phyloP scores from a whole-genome alignment of 2,888 invertebrate genomes.

The Drosophila leonis region DNA sequence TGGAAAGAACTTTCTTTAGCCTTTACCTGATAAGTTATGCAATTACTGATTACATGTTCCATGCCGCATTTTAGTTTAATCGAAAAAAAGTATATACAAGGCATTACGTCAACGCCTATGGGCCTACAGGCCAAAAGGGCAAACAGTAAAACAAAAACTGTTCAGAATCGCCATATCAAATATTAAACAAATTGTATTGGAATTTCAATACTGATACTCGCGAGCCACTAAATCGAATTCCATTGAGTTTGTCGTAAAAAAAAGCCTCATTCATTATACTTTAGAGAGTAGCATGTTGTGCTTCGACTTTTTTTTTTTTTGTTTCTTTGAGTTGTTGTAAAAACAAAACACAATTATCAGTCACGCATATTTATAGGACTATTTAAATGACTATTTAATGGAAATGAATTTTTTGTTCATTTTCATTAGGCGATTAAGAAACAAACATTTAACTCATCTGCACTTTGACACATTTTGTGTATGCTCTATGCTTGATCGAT shows the following conservation, averaged over 20 bases:
- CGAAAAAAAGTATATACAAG: slow-evolving; percentile 7
- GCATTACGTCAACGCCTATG: slow-evolving; percentile 27
- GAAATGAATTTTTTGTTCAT: not conserved
- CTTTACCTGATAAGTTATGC: not conserved
- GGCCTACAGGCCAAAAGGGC: slow-evolving; percentile 23
- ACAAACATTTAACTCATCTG: slow-evolving; percentile 33
- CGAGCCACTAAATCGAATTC: slow-evolving; percentile 26
- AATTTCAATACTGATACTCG: slow-evolving; percentile 22
- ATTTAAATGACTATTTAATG: slow-evolving; percentile 1
- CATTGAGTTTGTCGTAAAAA: slow-evolving; percentile 23
- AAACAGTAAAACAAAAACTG: slow-evolving; percentile 15
- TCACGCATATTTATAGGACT: slow-evolving; percentile 15
- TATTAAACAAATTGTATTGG: slow-evolving; percentile 28
- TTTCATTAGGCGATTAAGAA: slow-evolving; percentile 33
- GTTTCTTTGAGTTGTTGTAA: slow-evolving; percentile 13
- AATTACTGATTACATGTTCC: not conserved
- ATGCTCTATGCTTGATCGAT: slow-evolving; percentile 54
- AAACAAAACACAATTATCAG: slow-evolving; percentile 35
- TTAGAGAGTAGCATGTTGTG: slow-evolving; percentile 21
- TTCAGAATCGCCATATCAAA: slow-evolving; percentile 21
- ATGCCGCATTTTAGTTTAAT: not conserved
- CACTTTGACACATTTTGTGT: slow-evolving; percentile 48
- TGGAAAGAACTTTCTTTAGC: not conserved
- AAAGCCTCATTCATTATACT: slow-evolving; percentile 1
- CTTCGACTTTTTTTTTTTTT: not conserved